Percentiles rank a stretch among this genome's conserved stretches.
phyloP scores from a whole-genome alignment of 2,888 invertebrate species.

The Drosophila buzzatii region DNA sequence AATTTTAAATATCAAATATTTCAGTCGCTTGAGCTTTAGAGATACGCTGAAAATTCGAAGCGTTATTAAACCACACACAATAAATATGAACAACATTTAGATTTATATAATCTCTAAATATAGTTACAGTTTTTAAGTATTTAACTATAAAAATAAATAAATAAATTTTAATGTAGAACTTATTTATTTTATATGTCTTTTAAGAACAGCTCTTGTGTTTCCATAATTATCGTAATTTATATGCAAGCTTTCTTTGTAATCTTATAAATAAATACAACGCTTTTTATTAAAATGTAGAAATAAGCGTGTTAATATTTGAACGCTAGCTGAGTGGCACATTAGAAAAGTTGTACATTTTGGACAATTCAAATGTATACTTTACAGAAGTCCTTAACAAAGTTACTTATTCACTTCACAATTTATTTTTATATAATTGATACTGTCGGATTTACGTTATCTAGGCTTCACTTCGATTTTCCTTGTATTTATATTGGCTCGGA shows the following conservation, averaged over 20 bases:
- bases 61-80: conserved; percentile 52
- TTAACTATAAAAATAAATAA: conserved; percentile 81
- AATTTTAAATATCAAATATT: conserved; percentile 52
- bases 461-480: background rate
- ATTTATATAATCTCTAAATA: conserved; percentile 80
- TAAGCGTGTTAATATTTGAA: conserved; percentile 6
- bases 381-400: background rate
- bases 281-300: conserved; percentile 75
- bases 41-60: conserved; percentile 51
- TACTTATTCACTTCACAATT: background rate
- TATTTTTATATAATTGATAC: background rate
- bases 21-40: conserved; percentile 84
- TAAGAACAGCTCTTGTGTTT: conserved; percentile 83
- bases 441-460: background rate
- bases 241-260: conserved; percentile 79
- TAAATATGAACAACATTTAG: conserved; percentile 79
- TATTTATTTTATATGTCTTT: conserved; percentile 79
- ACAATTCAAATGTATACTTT: background rate
- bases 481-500: background rate
- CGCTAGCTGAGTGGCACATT: background rate
- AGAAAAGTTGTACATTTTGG: background rate
- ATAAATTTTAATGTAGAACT: conserved; percentile 81
- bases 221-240: conserved; percentile 80
- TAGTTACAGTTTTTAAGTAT: conserved; percentile 80
- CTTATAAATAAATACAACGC: conserved; percentile 79